phyloP scores from a whole-genome alignment of 2,113 vertebrate genomes.

The Thomomys bottae region DNA sequence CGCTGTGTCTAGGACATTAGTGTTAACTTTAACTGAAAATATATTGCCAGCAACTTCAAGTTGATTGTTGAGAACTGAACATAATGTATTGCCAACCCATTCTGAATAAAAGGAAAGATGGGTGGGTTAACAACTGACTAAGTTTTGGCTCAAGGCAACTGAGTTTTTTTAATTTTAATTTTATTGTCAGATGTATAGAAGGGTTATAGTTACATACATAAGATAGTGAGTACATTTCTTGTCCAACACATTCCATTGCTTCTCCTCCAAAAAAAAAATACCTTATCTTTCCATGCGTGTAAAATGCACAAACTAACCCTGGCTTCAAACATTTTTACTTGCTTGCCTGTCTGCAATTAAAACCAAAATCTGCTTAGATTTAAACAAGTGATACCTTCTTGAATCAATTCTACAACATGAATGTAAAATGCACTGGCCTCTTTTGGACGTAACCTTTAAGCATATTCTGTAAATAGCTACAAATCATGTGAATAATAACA shows the following conservation, averaged over 20 bases:
- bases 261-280: neutral
- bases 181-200: too few species aligned
- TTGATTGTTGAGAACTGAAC: neutral
- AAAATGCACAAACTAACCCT: neutral
- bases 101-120: neutral
- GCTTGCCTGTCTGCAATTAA: neutral
- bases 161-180: neutral
- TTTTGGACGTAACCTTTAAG: neutral
- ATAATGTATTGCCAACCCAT: neutral
- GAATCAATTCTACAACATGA: neutral
- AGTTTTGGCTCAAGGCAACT: neutral
- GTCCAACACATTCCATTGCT: neutral
- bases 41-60: neutral
- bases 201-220: too few species aligned
- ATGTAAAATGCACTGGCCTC: neutral
- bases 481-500: neutral
- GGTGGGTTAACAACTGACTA: neutral
- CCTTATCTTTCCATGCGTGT: neutral
- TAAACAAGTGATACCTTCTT: neutral
- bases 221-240: too few species aligned
- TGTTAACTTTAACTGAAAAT: neutral
- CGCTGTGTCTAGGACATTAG: neutral
- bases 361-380: neutral
- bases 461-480: neutral
- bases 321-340: neutral